Conservation (phyloP, 2,113 vertebrate species). For the Ifrita kowaldi region DNA sequence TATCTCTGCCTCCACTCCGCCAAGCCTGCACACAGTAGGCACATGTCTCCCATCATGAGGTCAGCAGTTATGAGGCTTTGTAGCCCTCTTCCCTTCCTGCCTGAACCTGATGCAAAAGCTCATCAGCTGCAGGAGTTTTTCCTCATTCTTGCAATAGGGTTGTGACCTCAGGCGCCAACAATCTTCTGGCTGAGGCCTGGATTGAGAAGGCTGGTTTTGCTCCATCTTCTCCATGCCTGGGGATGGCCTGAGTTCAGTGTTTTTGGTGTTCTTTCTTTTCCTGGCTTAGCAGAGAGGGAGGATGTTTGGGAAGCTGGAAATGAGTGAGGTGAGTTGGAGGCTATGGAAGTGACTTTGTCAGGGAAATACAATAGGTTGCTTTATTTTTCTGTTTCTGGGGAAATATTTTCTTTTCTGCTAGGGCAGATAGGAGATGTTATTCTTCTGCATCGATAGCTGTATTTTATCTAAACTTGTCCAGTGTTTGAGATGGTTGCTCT, state of each 20-base stretch:
- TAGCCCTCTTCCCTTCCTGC: background rate
- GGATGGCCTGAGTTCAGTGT: background rate
- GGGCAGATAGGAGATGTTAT: background rate
- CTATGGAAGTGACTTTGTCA: background rate
- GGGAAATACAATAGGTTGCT: background rate
- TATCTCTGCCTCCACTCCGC: background rate
- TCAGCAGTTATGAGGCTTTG: background rate
- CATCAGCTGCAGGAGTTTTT: background rate
- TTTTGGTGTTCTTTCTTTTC: background rate
- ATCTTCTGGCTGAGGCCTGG: background rate
- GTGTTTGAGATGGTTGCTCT: background rate
- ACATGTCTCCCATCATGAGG: background rate
- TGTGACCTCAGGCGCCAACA: background rate
- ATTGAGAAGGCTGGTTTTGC: background rate
- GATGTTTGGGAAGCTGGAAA: background rate
- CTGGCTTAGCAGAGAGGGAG: background rate
- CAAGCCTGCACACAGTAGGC: background rate
- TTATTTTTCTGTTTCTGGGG: background rate
- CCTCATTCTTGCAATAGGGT: background rate
- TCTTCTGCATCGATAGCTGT: background rate
- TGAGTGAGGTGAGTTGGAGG: background rate
- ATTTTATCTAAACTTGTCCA: background rate
- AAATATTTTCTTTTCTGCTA: background rate
- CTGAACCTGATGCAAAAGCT: background rate
- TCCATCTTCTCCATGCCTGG: background rate